These are phyloP conservation scores for Odontamblyopus rebecca DNA, from an alignment of 2,797 vertebrate species.

Conservation along the genomic window DNA sequence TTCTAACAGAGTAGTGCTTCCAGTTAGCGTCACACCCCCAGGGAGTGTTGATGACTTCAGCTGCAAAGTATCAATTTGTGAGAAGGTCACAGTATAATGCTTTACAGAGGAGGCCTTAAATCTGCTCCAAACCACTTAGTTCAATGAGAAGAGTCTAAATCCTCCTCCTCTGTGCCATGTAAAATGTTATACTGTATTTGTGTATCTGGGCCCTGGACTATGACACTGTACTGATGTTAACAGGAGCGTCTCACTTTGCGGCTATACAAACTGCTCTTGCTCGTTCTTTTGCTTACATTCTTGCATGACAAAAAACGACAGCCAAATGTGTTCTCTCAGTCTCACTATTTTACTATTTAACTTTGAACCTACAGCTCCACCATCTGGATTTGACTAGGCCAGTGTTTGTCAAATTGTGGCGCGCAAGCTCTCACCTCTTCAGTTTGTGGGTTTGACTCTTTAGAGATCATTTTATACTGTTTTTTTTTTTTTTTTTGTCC, in stretches of 20 bases:
- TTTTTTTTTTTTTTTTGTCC: too few species aligned
- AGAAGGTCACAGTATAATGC: conserved; percentile 53
- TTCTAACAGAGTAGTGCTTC: too few species aligned
- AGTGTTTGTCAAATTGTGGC: too few species aligned
- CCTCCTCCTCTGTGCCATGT: conserved; percentile 28
- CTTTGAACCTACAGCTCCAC: too few species aligned
- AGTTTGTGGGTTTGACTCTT: too few species aligned
- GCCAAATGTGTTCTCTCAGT: background rate
- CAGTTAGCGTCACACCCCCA: too few species aligned
- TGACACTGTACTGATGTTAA: background rate
- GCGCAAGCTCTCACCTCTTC: too few species aligned
- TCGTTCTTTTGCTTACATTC: background rate
- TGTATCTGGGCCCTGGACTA: conserved; percentile 18
- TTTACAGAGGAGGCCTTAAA: conserved; percentile 38
- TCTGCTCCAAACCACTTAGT: background rate
- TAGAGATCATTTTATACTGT: too few species aligned
- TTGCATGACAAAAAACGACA: background rate
- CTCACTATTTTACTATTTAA: background rate
- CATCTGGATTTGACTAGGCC: too few species aligned
- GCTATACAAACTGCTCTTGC: background rate
- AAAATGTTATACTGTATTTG: conserved; percentile 56
- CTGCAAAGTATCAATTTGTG: conserved; percentile 1
- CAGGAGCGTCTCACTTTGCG: background rate
- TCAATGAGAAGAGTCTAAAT: background rate
- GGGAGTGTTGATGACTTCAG: too few species aligned